Evolutionary conservation across 2,888 invertebrate genomes (phyloP), one percentile per base, ranked within the genome.

Genomic region (Leptinotarsa rubiginosa): DNA sequence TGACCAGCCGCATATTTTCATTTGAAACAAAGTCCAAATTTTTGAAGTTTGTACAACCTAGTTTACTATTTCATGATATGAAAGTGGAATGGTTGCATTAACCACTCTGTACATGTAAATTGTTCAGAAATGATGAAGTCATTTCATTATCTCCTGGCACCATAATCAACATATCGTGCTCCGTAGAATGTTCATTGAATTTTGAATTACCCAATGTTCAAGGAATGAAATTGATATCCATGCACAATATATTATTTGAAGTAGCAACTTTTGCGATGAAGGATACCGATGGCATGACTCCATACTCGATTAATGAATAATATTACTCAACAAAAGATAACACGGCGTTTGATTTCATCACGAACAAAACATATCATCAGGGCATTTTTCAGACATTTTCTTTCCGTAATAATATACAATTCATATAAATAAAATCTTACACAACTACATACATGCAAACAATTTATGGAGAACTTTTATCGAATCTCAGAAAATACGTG

Each of bases 381-480:
- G 74, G 72, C 70, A 74, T 74, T 73, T 72, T 74, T 71, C 69
- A 71, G 15, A 64, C 41, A 69, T 64, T 76, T 72, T 49, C 68
- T 71, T 74, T 54, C 69, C 66, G 54, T 75, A 72, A 75, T 75
- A 70, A 72, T 71, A 75, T 77, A 75, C 76, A 79, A 77, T 77
- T 77, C 74, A 75, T 77, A 76, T 77, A 77, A 76, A 79, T 77
- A 76, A 76, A 76, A 73, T 56, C 72, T 79, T 79, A 70, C 77
- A 76, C 75, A 79, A 77, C 74, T 73, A n/a, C 69, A 59, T 72
- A 75, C 75, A 74, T 74, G 75, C 76, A 79, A 62, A 62, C 62
- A 62, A 62, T 62, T 62, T 62, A 62, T 31, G 62, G 12, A n/a
- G 25, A 31, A 62, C 31, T 62, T 62, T 62, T 31, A 62, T 62